phyloP scores from a whole-genome alignment of 2,797 vertebrate genomes.

The Pteropus rufus region DNA sequence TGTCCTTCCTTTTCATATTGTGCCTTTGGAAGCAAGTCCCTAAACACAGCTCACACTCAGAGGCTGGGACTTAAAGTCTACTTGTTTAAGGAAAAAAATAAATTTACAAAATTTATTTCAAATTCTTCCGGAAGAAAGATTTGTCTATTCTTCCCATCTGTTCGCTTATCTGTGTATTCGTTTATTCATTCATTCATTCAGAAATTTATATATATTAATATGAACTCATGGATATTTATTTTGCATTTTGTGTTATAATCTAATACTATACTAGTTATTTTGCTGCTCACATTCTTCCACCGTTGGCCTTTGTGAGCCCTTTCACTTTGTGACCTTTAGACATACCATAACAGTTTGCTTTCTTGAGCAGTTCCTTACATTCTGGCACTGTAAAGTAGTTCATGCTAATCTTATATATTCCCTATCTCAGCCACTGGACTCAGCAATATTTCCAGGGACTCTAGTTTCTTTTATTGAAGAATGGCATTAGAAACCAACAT shows the following conservation, averaged over 20 bases:
- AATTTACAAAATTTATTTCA: not conserved
- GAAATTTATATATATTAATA: not conserved
- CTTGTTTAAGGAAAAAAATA: not conserved
- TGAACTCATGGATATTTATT: not conserved
- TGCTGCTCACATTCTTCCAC: not conserved
- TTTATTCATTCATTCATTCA: not conserved
- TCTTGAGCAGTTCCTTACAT: not conserved
- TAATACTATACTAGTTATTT: not conserved
- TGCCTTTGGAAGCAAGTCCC: not conserved
- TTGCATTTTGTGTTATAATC: not conserved
- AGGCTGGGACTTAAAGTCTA: not conserved
- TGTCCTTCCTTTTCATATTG: not conserved
- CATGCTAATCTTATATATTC: not conserved
- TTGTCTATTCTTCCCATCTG: not conserved
- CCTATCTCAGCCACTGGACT: not conserved
- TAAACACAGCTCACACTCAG: not conserved
- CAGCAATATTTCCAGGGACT: not conserved
- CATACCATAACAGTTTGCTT: not conserved
- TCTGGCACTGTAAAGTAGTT: not conserved
- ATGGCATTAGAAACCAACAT: not conserved
- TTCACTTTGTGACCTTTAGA: not conserved
- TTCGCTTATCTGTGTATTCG: not conserved
- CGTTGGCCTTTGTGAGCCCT: not conserved
- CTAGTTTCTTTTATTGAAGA: not conserved
- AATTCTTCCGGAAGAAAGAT: not conserved